Percentiles rank a stretch among this genome's conserved stretches.
Evolutionary conservation across 2,888 invertebrate species (phyloP).

Genomic region (Zhengitettix transpicula): DNA sequence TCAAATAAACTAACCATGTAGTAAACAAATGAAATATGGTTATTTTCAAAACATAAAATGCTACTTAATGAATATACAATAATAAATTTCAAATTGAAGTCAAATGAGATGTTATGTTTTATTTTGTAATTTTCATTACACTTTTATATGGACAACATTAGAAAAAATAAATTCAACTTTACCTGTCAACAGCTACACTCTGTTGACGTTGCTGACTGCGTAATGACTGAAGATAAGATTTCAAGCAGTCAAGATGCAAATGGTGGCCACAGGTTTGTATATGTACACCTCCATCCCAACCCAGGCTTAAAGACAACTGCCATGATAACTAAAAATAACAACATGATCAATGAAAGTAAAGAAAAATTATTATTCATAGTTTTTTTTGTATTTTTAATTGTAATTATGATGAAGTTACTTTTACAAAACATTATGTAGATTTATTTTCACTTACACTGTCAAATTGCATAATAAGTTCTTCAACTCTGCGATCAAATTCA

Average conservation of each 20-base stretch:
- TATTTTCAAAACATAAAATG: too few relatives aligned
- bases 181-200: conserved; percentile 51
- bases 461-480: conserved; percentile 60
- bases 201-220: conserved; percentile 59
- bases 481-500: conserved; percentile 60
- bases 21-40: too few relatives aligned
- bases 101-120: too few relatives aligned
- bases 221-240: conserved; percentile 75
- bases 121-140: too few relatives aligned
- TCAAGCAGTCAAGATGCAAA: conserved; percentile 85
- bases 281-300: conserved; percentile 84
- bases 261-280: conserved; percentile 95
- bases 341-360: not conserved
- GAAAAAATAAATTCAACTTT: too few relatives aligned
- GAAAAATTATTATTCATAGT: too few relatives aligned
- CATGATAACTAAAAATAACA: conserved; percentile 44
- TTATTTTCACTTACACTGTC: conserved; percentile 36
- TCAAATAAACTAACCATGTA: too few relatives aligned
- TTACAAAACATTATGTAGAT: not conserved
- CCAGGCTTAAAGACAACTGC: conserved; percentile 61
- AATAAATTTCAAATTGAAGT: too few relatives aligned
- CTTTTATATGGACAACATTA: too few relatives aligned
- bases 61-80: too few relatives aligned
- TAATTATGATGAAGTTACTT: not conserved
- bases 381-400: not conserved